Base-by-base conservation (phyloP, 2,888 invertebrate genomes). In the Uropetala carovei region DNA sequence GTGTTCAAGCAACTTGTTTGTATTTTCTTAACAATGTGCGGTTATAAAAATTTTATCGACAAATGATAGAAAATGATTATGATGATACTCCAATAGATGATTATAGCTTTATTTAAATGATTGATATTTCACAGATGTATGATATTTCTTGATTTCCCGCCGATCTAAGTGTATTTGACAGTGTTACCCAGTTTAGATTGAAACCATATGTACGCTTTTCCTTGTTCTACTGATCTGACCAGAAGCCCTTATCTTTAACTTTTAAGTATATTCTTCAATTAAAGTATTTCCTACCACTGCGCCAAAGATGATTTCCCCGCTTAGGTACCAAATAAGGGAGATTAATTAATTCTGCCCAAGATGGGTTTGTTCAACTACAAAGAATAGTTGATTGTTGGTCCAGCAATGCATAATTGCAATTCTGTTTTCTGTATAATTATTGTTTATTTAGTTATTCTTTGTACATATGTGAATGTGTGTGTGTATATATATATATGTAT, bases 381-480 rank as follows among this genome's bases (percentile, higher is more conserved):
- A 22, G 64, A n/a, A 64, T 27, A 89, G 64, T 43, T 43, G 64
- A 89, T 89, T 64, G 64, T 89, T 89, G 89, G 64, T 56, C n/a
- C 64, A 68, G 89, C 64, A 43, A 60, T 68, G 64, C 4, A 89
- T 89, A 60, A 30, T 89, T 89, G 43, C 68, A 64, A 16, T 43
- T 89, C 30, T 75, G 64, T 89, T 89, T 89, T 89, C 60, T 64
- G 89, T 89, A 68, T 43, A 13, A 68, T 89, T 89, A 64, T 89
- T 86, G 60, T 86, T 86, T 64, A 86, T 89, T 75, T 89, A 89
- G 68, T 89, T 43, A 89, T 89, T 92, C 86, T 92, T 60, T 92
- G 91, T 92, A 86, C 91, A 92, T 92, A 86, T 92, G 58, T 92
- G 64, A 81, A 81, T 92, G 83, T 91, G 81, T 92, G 75, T 92